Evolutionary conservation across 2,797 vertebrate species (phyloP), one percentile per base, ranked within the genome.

Genomic region (Acipenser oxyrinchus): DNA sequence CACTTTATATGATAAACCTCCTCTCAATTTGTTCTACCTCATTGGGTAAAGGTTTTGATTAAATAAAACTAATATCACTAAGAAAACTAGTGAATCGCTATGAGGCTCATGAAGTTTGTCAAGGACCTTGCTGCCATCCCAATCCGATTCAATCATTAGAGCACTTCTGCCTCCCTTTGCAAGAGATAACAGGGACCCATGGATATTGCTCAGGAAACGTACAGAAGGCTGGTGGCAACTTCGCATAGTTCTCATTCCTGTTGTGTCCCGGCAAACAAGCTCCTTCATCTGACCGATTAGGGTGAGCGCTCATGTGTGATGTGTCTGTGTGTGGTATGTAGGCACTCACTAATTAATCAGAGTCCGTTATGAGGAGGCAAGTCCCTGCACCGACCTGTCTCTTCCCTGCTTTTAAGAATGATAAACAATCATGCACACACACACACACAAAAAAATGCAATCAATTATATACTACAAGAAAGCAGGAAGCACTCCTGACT

Each of bases 271-370:
- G 55, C 13, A 12, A 13, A 13, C 11, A n/a, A n/a, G 10, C 6
- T 7, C 55, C 55, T 58, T 58, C 55, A 58, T n/a, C 0, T 58
- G 55, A n/a, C 55, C 13, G 51, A 51, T 52, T 18, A 6, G 68
- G 61, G 9, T 10, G 61, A 48, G 61, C n/a, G 37, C 10, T 63
- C 11, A 23, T 3, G 18, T n/a, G n/a, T 49, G 61, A 1, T 2
- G 7, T 49, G 67, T 37, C 23, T 37, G 23, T 50, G 49, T 18
- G 48, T 49, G 13, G 23, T 10, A 57, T 18, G 15, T 9, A 18
- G 7, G 12, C 53, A 7, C 11, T 6, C 52, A 8, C 60, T 51
- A 70, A 66, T 66, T 63, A 62, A 51, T 66, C 68, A 69, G 51
- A 5, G 59, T 15, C 15, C 12, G 23, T 58, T 1, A 12, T 64